Evolutionary conservation across 1,140 invertebrate genomes (phyloP).

Genomic region (Diorhabda sublineata): DNA sequence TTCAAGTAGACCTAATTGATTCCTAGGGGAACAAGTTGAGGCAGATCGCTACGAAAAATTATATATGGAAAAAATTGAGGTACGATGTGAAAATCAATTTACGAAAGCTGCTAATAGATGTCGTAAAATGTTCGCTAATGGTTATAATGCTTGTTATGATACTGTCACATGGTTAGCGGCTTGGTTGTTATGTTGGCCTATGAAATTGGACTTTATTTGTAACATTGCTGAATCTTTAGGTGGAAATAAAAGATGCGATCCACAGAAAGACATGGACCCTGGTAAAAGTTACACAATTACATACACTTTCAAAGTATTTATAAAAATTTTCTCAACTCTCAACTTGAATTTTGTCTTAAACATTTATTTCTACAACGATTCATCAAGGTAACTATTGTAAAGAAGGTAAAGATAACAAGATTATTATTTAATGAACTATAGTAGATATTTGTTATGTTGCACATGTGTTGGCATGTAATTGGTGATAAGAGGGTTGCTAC

Average conservation of each 20-base stretch:
- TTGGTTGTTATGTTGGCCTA: constrained; percentile 65
- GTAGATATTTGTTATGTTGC: no score
- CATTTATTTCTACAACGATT: no score
- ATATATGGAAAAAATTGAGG: constrained; percentile 59
- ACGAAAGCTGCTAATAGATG: constrained; percentile 50
- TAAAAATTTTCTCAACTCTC: no score
- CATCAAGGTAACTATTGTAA: no score
- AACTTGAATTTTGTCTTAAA: no score
- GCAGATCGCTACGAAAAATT: constrained; percentile 51
- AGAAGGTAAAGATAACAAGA: no score
- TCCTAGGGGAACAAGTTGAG: constrained; percentile 39
- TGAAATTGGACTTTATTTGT: constrained; percentile 66
- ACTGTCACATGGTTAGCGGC: constrained; percentile 53
- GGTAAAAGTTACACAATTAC: constrained; percentile 23
- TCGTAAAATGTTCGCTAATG: constrained; percentile 54
- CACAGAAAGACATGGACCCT: constrained; percentile 55
- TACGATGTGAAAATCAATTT: constrained; percentile 59
- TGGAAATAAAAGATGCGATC: constrained; percentile 50
- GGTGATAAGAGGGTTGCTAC: no score
- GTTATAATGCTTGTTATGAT: constrained; percentile 58
- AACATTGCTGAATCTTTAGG: constrained; percentile 54
- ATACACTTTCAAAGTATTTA: no score
- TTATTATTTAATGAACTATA: no score
- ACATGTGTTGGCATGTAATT: no score
- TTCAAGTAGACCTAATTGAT: neutral